phyloP scores from a whole-genome alignment of 1,140 invertebrate species.

The Musca domestica region DNA sequence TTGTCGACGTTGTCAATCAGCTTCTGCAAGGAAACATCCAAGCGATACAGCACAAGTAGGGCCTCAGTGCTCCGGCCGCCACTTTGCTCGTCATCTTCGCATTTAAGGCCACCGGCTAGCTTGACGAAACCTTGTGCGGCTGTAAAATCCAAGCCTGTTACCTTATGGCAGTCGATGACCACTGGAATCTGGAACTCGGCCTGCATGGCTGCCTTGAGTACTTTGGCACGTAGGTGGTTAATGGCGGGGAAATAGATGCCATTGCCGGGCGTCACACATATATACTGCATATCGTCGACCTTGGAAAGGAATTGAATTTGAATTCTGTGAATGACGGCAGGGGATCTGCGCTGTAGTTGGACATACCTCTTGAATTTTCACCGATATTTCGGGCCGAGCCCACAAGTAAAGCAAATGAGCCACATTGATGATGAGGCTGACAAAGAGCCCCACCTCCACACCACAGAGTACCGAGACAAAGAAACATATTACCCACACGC shows the following conservation, averaged over 20 bases:
- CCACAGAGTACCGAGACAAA: slow-evolving; percentile 72
- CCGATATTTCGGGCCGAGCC: slow-evolving; percentile 71
- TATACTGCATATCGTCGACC: slow-evolving; percentile 54
- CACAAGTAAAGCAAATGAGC: slow-evolving; percentile 78
- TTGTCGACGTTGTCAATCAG: slow-evolving; percentile 46
- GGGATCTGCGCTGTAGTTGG: background rate
- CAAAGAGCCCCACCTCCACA: slow-evolving; percentile 85
- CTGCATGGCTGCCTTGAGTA: slow-evolving; percentile 56
- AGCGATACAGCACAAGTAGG: slow-evolving; percentile 41
- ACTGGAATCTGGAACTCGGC: slow-evolving; percentile 55
- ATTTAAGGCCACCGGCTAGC: slow-evolving; percentile 41
- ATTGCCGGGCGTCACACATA: slow-evolving; percentile 61
- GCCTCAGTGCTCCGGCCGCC: slow-evolving; percentile 29
- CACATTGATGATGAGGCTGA: slow-evolving; percentile 81
- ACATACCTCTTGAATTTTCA: slow-evolving; percentile 59
- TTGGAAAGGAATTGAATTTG: slow-evolving; percentile 26
- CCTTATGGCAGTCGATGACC: slow-evolving; percentile 62
- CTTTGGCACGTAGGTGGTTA: slow-evolving; percentile 59
- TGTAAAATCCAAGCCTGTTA: slow-evolving; percentile 65
- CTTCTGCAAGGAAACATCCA: slow-evolving; percentile 36
- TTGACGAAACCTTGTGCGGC: slow-evolving; percentile 54
- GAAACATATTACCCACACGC: slow-evolving; percentile 75
- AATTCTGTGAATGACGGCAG: too few relatives aligned
- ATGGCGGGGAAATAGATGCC: slow-evolving; percentile 68
- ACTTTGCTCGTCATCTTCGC: slow-evolving; percentile 12